Conservation (phyloP, 2,113 vertebrate species). For the Malaclemys terrapin region DNA sequence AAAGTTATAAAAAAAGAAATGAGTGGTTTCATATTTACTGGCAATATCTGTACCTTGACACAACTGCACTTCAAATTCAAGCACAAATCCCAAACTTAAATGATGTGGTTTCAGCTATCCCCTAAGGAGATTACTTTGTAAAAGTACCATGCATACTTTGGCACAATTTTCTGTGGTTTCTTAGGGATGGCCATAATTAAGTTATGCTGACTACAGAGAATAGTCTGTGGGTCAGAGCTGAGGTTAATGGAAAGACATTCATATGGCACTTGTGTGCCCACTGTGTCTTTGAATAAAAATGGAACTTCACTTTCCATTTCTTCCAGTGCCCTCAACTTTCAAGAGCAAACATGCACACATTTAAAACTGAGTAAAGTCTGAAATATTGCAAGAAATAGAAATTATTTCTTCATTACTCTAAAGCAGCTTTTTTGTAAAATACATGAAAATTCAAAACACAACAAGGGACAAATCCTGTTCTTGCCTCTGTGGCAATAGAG, state of each 20-base stretch:
- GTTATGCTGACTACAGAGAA: neutral
- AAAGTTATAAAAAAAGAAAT: neutral
- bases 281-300: neutral
- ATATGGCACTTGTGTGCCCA: neutral
- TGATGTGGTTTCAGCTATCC: neutral
- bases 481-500: neutral
- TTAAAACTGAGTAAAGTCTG: neutral
- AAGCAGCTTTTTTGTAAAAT: neutral
- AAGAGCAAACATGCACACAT: no score
- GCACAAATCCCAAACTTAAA: neutral
- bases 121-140: neutral
- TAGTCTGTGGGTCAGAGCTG: neutral
- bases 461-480: neutral
- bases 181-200: neutral
- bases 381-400: accelerated
- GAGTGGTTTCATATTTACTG: neutral
- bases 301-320: neutral
- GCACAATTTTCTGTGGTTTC: neutral
- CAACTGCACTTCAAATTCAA: neutral
- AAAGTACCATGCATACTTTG: neutral
- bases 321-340: neutral
- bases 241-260: neutral
- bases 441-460: neutral
- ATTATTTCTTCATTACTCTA: neutral
- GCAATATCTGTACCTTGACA: neutral